Base-by-base conservation (phyloP, 2,113 vertebrate genomes). In the Mungos mungo region DNA sequence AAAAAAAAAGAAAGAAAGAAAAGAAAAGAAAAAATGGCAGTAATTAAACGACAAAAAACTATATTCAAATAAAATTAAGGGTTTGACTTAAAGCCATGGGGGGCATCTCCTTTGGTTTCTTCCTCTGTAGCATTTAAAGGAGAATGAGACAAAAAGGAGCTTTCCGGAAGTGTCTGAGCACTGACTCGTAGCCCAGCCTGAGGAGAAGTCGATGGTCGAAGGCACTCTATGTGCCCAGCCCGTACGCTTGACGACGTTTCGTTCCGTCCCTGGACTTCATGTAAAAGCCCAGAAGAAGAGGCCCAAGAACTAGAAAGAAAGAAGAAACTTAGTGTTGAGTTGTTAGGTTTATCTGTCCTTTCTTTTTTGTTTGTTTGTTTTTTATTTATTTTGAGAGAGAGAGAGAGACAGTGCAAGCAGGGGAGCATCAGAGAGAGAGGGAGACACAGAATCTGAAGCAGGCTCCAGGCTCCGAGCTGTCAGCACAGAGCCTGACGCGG, bases 21-120 rank as follows among this genome's bases (percentile, higher is more conserved):
- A 96, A 71, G 90, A 41, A 54, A 96, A 68, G 68, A n/a, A 98
- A 98, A 96, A 96, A 97, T 98, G 95, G 98, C 97, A 98, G 97
- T 97, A 99, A 99, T 99, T 99, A 98, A 98, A 97, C 16, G 60
- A 97, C 97, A 97, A 96, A 98, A 98, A 98, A 98, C 83, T 98
- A 97, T 98, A 98, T 92, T 98, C 98, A 98, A 98, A 98, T 98
- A 98, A 98, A 98, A 98, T 87, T 98, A 98, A 98, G 95, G 93
- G 97, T 98, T 98, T 99, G 98, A 98, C 97, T 99, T 98, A 98
- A 98, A 98, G 88, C 98, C 82, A 63, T 74, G 66, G 98, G 98
- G 97, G 93, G 96, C 54, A 95, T 97, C 91, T 98, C 97, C 60
- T 66, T 94, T 98, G 98, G 96, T 98, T 96, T 97, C 89, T 96